Evolutionary conservation across 2,888 invertebrate species (phyloP), one percentile per base, ranked within the genome.

Genomic region (Gibbula magus): DNA sequence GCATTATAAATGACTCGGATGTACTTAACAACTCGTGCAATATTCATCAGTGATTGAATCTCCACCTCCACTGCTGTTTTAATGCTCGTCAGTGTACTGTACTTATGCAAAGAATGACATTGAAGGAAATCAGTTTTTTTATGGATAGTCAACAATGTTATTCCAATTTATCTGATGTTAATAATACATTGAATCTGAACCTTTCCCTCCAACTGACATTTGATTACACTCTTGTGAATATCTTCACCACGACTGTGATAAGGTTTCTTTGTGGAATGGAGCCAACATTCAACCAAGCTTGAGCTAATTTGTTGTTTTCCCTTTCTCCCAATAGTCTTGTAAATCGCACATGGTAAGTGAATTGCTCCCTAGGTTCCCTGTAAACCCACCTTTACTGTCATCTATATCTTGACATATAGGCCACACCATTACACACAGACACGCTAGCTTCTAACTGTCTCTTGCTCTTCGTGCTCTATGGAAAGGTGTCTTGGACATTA

Each of bases 321-420:
- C 67, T 8, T 32, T 74, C n/a, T 8, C 75, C 66, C 70, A 29
- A 54, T 78, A 89, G 89, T 84, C 83, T 89, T 78, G 88, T 89
- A 35, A 88, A 88, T 78, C 87, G 88, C 45, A 89, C 89, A 35
- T 89, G 89, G 89, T 89, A 87, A 89, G 89, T 83, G 4, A 52
- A 53, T n/a, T 52, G 53, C 56, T 35, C 45, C 45, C 53, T 70
- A 8, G 16, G 18, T 29, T 3, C 51, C 8, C 51, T 52, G 29
- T 32, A 4, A 25, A 52, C 10, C 25, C 22, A 51, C 45, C 53
- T 75, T 10, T 75, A 32, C 52, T 25, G n/a, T 25, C 52, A 51
- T 75, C 7, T 75, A 32, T 75, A 16, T 75, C 52, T 75, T 16
- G n/a, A n/a, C n/a, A n/a, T 75, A 22, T 75, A 25, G 32, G 39